Percentiles rank a stretch among this genome's conserved stretches.
phyloP scores from a whole-genome alignment of 1,140 invertebrate genomes.

The Drosophila nebulosa region DNA sequence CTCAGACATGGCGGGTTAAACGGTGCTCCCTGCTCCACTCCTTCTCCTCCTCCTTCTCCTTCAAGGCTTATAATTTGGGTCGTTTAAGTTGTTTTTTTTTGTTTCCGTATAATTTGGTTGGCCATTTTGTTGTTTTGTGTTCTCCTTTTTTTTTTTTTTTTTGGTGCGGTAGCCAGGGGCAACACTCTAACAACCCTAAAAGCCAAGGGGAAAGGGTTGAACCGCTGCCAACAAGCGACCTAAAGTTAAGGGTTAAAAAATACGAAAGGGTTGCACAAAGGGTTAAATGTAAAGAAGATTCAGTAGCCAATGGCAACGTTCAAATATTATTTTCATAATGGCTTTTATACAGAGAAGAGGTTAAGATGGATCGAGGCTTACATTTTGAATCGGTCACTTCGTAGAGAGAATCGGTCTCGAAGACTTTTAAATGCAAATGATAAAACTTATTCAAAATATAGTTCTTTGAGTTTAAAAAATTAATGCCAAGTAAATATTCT shows the following conservation, averaged over 20 bases:
- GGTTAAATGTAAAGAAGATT: conserved; percentile 27
- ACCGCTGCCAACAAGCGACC: neutral
- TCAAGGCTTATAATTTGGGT: conserved; percentile 40
- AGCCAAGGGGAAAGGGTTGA: neutral
- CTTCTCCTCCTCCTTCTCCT: conserved; percentile 2
- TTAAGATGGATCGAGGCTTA: too few relatives aligned
- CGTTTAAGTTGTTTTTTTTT: conserved; percentile 8
- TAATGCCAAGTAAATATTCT: too few relatives aligned
- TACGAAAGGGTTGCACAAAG: conserved; percentile 22
- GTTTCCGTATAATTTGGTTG: conserved; percentile 2
- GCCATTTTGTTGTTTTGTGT: conserved; percentile 34
- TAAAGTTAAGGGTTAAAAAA: neutral
- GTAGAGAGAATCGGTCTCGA: too few relatives aligned
- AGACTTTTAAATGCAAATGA: too few relatives aligned
- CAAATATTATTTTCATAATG: neutral
- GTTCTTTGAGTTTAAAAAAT: too few relatives aligned
- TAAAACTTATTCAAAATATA: too few relatives aligned
- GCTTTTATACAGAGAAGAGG: too few relatives aligned
- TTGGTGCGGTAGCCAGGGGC: conserved; percentile 17
- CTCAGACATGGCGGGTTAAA: conserved; percentile 42
- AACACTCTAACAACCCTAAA: conserved; percentile 25
- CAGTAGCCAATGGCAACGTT: conserved; percentile 44
- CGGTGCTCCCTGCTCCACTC: neutral
- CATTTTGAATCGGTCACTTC: too few relatives aligned
- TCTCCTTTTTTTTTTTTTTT: conserved; percentile 13